Conservation (phyloP, 2,888 invertebrate species). For the Augiades crinisus region DNA sequence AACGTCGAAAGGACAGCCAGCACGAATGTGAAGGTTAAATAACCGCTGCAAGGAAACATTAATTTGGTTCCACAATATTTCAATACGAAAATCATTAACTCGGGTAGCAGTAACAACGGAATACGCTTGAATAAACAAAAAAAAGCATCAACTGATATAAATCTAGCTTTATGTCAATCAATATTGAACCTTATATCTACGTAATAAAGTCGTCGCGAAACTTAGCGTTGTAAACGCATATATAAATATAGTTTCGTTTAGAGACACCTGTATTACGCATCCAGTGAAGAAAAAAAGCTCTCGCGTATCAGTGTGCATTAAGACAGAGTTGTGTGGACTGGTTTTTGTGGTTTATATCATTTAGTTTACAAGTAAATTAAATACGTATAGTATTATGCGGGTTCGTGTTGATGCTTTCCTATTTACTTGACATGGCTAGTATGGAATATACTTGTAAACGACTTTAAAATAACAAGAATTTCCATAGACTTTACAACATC, state of each 20-base stretch:
- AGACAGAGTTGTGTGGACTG: constrained; percentile 48
- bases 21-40: constrained; percentile 23
- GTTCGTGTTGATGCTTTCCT: too few species aligned
- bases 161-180: constrained; percentile 1
- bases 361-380: too few species aligned
- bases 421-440: too few species aligned
- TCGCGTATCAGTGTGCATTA: constrained; percentile 44
- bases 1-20: constrained; percentile 1
- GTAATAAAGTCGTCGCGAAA: neutral
- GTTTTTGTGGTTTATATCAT: constrained; percentile 17
- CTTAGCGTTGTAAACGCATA: constrained; percentile 10
- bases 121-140: constrained; percentile 22
- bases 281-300: constrained; percentile 51
- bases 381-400: too few species aligned
- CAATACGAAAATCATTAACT: constrained; percentile 26
- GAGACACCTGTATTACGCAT: constrained; percentile 78
- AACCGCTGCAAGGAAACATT: constrained; percentile 17
- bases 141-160: constrained; percentile 7
- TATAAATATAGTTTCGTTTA: constrained; percentile 32
- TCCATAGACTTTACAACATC: too few species aligned
- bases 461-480: too few species aligned
- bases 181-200: neutral
- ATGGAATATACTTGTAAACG: too few species aligned
- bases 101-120: constrained; percentile 25
- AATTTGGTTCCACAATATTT: constrained; percentile 25